Evolutionary conservation across 2,797 vertebrate genomes (phyloP).

Genomic region (Acestrorhynchus altus): DNA sequence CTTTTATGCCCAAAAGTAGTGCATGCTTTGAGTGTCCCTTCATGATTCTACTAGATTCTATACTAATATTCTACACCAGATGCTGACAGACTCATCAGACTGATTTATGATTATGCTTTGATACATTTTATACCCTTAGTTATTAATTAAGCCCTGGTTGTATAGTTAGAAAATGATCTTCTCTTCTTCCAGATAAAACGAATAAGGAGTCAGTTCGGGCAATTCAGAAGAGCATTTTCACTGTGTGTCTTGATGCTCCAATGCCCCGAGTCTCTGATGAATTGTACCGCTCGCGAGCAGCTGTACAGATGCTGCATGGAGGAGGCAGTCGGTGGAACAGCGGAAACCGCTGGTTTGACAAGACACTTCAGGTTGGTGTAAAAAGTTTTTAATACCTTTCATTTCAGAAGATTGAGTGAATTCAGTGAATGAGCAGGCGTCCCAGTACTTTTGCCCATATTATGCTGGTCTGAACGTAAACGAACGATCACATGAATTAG

Average conservation of each 20-base stretch:
- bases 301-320: conserved; percentile 89
- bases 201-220: conserved; percentile 87
- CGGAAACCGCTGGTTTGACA: conserved; percentile 97
- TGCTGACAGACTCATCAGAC: no score
- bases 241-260: conserved; percentile 87
- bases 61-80: no score
- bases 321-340: conserved; percentile 84
- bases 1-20: no score
- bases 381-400: no score
- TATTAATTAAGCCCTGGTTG: not conserved
- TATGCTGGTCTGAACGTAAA: no score
- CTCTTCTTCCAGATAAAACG: conserved; percentile 80
- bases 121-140: no score
- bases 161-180: not conserved
- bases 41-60: no score
- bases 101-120: no score
- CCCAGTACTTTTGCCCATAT: no score
- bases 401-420: no score
- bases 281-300: conserved; percentile 79
- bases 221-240: conserved; percentile 94
- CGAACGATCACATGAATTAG: not conserved
- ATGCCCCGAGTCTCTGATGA: conserved; percentile 80
- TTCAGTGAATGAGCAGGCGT: no score
- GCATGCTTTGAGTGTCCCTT: no score
- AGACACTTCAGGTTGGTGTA: conserved; percentile 89